Conservation (phyloP, 2,113 vertebrate species). For the Zosterops hypoxanthus region DNA sequence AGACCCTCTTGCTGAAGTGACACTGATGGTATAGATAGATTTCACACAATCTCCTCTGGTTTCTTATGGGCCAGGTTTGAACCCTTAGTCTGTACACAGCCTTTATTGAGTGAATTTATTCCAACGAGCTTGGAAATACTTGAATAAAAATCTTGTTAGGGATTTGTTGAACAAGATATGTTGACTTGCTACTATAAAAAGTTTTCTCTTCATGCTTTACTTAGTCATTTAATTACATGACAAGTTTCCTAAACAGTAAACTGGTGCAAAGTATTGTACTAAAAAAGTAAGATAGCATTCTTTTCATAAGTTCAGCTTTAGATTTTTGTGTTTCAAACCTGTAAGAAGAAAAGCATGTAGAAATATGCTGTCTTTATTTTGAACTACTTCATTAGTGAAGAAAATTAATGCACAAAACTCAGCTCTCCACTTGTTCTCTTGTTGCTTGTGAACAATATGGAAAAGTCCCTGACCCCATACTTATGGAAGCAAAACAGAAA, state of each 20-base stretch:
- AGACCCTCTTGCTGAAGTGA: neutral
- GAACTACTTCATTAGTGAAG: neutral
- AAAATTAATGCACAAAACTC: neutral
- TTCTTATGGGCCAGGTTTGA: neutral
- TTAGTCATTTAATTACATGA: neutral
- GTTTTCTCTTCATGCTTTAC: neutral
- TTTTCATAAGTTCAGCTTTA: neutral
- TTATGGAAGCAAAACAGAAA: neutral
- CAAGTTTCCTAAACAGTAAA: neutral
- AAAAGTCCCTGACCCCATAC: neutral
- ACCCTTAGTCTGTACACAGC: neutral
- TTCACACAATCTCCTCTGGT: neutral
- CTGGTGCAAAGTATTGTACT: neutral
- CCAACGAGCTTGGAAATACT: neutral
- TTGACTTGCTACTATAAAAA: neutral
- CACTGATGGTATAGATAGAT: neutral
- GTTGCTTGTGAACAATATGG: neutral
- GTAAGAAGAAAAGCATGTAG: neutral
- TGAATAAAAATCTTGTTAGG: neutral
- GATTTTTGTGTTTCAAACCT: neutral
- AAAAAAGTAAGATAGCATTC: neutral
- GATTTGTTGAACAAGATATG: neutral
- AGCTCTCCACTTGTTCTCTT: neutral
- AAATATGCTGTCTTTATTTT: neutral
- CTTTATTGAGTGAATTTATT: neutral